Base-by-base conservation (phyloP, 1,140 invertebrate genomes). In the Zaprionus davidi region DNA sequence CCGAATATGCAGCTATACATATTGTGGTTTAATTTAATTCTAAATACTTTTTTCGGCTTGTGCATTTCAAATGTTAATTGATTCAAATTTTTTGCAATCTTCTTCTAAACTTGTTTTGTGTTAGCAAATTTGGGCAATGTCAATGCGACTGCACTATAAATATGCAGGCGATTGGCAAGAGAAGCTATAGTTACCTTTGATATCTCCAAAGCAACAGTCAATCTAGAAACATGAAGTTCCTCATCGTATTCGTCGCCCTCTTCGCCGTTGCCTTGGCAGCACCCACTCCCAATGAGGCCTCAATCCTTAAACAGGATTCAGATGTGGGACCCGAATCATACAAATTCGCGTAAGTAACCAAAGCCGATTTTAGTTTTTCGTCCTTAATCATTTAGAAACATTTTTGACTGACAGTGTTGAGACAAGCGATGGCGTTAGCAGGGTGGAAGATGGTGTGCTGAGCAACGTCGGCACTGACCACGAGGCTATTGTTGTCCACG, bases 401-500 rank as follows among this genome's bases (percentile, higher is more conserved):
- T 53, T 24, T 26, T 20, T n/a, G 1, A 9, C 11, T 17, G 46
- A 64, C 91, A 90, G 86, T 7, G 28, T 15, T 4, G 78, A 79
- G 44, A 85, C 79, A 6, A 76, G 74, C 51, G 80, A 91, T 77
- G 86, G 84, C 11, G 13, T 7, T n/a, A 1, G 7, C 1, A 17
- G 12, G 2, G 0, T 68, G 0, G 77, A 59, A 0, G 0, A 5
- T 0, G 91, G 90, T 22, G 0, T 67, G 0, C 55, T 92, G 36
- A 70, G 57, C 0, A 76, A 92, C 44, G 0, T 5, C 38, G 91
- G 87, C 49, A 2, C 75, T 5, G 91, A 92, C 0, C 2, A 86
- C 0, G 87, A 92, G 64, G 26, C 93, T 2, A 72, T 95, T 6
- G 79, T 82, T 2, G 95, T 96, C 28, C 82, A 88, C 0, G 95